Base-by-base conservation (phyloP, 2,113 vertebrate genomes). In the Ariopsis seemanni region DNA sequence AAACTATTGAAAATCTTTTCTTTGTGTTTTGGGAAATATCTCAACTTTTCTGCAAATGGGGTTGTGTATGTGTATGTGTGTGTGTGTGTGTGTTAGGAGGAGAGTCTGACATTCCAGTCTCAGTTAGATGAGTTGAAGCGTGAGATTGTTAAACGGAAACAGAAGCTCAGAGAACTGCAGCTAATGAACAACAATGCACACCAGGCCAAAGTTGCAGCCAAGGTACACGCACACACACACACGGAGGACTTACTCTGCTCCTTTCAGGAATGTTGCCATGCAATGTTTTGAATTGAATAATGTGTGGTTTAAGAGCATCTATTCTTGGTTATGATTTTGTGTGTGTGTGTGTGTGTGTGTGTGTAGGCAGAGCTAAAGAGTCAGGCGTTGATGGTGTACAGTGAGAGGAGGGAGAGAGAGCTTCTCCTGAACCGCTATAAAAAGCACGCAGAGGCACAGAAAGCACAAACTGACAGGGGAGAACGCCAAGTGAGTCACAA, bases 401-500 rank as follows among this genome's bases (percentile, higher is more conserved):
- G 91, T 69, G 95, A 97, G 86, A 94, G 96, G 42, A 95, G 95
- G 86, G 94, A 95, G 71, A 95, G 96, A 0, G 96, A 97, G 48
- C 80, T 62, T 0, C 90, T 95, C 22, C 89, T 97, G 30, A 92
- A 86, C 1, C 92, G 92, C 22, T 96, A 94, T 90, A 96, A 94
- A 93, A 96, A 93, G 83, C 94, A 92, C 30, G 93, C 93, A 0
- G 96, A 97, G 69, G 96, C 97, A 88, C 93, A 69, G 30, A 96
- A 94, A 87, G 92, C 91, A 53, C 95, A 96, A 88, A 94, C 93
- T 0, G 95, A 96, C 57, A 94, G 94, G 53, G 90, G 92, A 0
- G 95, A 97, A 58, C 94, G 94, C 85, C 93, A 94, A 94, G 97
- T 97, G 86, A 91, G 92, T 88, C 17, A 80, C 2, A 71, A 18